phyloP scores from a whole-genome alignment of 2,888 invertebrate genomes.

The Escarpia spicata region DNA sequence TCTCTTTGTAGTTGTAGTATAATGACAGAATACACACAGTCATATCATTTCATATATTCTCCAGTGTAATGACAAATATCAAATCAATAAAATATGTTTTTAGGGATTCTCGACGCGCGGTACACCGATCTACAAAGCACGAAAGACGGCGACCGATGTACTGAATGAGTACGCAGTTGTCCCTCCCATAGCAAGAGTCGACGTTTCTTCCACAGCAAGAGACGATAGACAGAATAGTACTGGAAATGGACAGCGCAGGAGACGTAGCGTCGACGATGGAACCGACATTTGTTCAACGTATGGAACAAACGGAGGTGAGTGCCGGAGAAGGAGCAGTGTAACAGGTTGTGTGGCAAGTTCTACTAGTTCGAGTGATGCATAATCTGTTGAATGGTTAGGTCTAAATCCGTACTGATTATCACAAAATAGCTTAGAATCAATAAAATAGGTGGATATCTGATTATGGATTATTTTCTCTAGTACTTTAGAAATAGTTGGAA shows the following conservation, averaged over 20 bases:
- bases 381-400: no score
- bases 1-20: no score
- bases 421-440: no score
- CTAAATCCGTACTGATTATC: no score
- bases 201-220: not conserved
- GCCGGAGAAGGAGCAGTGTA: not conserved
- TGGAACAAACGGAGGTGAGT: not conserved
- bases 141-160: not conserved
- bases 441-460: no score
- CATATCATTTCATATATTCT: no score
- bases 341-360: not conserved
- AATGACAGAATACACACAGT: no score
- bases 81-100: not conserved
- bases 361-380: no score
- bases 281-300: not conserved
- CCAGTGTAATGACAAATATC: not conserved
- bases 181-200: not conserved
- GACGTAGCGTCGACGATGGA: not conserved
- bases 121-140: not conserved
- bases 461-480: no score
- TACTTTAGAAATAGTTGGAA: no score
- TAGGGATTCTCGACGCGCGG: not conserved
- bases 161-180: not conserved
- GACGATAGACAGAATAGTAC: not conserved
- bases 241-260: not conserved